phyloP scores from a whole-genome alignment of 2,797 vertebrate genomes.

The Rhinoraja longicauda region DNA sequence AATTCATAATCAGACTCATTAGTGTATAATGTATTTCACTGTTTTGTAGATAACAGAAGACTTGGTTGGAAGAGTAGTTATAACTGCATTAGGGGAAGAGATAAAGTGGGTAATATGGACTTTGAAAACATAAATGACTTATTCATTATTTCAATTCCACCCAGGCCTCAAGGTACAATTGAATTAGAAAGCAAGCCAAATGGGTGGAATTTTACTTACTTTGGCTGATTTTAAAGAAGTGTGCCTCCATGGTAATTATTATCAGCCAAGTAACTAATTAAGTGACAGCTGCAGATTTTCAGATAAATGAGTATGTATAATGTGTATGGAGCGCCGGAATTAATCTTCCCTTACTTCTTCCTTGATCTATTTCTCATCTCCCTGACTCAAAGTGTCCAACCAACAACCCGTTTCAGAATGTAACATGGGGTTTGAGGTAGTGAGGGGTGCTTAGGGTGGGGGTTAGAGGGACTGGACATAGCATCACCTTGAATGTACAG shows the following conservation, averaged over 20 bases:
- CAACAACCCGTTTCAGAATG: background rate
- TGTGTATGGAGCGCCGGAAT: background rate
- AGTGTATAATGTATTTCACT: background rate
- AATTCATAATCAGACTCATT: conserved; percentile 30
- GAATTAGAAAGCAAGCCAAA: background rate
- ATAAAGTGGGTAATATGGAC: conserved; percentile 4
- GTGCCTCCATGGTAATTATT: background rate
- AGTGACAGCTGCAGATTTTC: background rate
- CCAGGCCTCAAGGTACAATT: background rate
- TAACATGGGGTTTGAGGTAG: background rate
- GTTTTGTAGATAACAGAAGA: background rate
- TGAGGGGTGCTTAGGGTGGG: no score
- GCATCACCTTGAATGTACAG: background rate
- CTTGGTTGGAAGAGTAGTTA: background rate
- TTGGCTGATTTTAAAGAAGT: background rate
- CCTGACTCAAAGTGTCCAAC: background rate
- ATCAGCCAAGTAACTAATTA: background rate
- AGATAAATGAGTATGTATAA: background rate
- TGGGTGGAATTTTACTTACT: background rate
- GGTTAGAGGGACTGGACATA: background rate
- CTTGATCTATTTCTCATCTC: background rate
- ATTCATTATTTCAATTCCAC: background rate
- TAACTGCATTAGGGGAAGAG: conserved; percentile 10
- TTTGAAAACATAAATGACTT: background rate
- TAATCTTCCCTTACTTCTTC: background rate